Evolutionary conservation across 2,888 invertebrate species (phyloP).

Genomic region (Phanerotoma sp.): DNA sequence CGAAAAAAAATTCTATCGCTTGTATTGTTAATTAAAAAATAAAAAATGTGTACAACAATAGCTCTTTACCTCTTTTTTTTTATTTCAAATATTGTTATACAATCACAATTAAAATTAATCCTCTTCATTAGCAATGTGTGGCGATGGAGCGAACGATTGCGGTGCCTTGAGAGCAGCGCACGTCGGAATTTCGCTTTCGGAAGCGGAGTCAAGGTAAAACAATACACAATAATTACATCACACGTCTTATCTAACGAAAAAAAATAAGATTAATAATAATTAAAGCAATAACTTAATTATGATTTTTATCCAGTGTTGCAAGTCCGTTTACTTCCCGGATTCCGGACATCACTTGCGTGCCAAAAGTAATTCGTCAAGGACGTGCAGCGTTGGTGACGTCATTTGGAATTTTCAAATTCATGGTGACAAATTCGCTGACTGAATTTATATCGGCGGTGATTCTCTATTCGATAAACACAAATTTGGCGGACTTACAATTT

Average conservation of each 20-base stretch:
- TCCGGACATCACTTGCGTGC: slow-evolving; percentile 80
- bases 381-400: slow-evolving; percentile 86
- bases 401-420: slow-evolving; percentile 88
- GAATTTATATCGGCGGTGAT: slow-evolving; percentile 84
- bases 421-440: slow-evolving; percentile 86
- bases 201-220: slow-evolving; percentile 71
- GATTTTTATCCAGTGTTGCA: slow-evolving; percentile 66
- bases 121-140: slow-evolving; percentile 64
- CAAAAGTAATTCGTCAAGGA: slow-evolving; percentile 78
- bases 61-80: too few species aligned
- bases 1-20: too few species aligned
- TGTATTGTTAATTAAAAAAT: too few species aligned
- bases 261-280: not conserved
- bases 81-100: not conserved
- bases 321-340: slow-evolving; percentile 86
- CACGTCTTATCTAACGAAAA: too few species aligned
- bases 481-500: slow-evolving; percentile 66
- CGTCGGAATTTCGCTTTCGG: slow-evolving; percentile 84
- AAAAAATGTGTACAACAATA: too few species aligned
- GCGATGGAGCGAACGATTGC: slow-evolving; percentile 84
- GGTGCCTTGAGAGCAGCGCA: slow-evolving; percentile 87
- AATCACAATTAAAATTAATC: not conserved
- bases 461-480: slow-evolving; percentile 69
- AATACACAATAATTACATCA: not conserved
- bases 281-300: too few species aligned